Base-by-base conservation (phyloP, 2,113 vertebrate genomes). In the Rhinoderma darwinii region DNA sequence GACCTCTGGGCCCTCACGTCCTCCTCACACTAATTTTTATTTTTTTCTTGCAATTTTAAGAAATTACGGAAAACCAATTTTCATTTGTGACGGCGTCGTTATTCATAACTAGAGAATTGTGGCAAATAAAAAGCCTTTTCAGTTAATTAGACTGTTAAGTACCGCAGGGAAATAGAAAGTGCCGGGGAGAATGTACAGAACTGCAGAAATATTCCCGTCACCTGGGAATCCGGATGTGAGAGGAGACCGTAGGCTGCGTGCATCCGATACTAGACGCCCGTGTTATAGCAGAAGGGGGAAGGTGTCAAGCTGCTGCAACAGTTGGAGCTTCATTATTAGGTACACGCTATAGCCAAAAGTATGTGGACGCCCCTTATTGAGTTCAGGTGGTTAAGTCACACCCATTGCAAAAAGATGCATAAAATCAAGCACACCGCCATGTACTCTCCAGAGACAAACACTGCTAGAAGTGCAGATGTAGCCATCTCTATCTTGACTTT, bases 91-190 rank as follows among this genome's bases (percentile, higher is more conserved):
- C 88, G 84, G 0, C 80, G 86, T 92, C 90, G 89, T 93, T 91
- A 91, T 93, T 93, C 92, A 91, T 91, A 92, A 93, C 91, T 25
- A 70, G 88, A 92, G 90, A 89, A 88, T 89, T 83, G 89, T 88
- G 88, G 66, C 63, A 91, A 90, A 86, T 86, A 90, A 91, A 89
- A 77, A 85, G 89, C 81, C 91, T 92, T 89, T n/a, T 81, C 10
- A 6, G 86, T 92, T 93, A 92, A 94, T 94, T 92, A 90, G 90
- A 89, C 89, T 89, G 88, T 79, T 51, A 44, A 90, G 88, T 90
- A 90, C 90, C 89, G 88, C 37, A 0, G 44, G 84, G 86, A 90
- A 89, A 75, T 51, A 37, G 2, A 87, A 89, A 88, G 51, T n/a
- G 73, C 83, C 18, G 22, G 39, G 51, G 56, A 70, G 43, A 32